Percentiles rank a stretch among this genome's conserved stretches.
Conservation (phyloP, 2,888 invertebrate genomes). For the Iphiclides podalirius region DNA sequence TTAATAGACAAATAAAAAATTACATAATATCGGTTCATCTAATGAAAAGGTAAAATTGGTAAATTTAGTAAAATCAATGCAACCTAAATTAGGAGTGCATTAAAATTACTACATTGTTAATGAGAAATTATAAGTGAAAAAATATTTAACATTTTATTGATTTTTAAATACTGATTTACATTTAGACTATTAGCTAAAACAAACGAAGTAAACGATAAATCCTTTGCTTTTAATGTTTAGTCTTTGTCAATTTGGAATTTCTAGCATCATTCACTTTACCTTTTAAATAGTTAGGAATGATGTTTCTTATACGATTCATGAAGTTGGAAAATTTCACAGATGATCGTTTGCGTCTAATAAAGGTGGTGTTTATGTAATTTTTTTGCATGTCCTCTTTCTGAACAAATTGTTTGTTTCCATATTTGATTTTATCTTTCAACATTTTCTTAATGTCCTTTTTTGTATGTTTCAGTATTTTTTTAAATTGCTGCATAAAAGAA, state of each 20-base stretch:
- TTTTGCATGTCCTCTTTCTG: no score
- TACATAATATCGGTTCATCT: no score
- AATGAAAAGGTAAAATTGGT: no score
- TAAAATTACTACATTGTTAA: no score
- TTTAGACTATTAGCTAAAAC: no score
- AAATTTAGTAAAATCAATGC: no score
- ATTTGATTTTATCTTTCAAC: conserved; percentile 6
- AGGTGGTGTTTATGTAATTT: background rate
- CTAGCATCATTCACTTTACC: conserved; percentile 49
- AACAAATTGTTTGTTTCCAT: background rate
- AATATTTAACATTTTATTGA: no score
- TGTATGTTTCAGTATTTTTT: conserved; percentile 45
- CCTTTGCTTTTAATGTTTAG: conserved; percentile 4
- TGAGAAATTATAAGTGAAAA: no score
- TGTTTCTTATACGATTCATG: conserved; percentile 48
- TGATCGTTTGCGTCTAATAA: conserved; percentile 42
- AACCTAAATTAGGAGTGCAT: no score
- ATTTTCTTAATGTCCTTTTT: conserved; percentile 41
- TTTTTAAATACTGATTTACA: no score
- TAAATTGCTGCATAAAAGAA: conserved; percentile 50
- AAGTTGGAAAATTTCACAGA: conserved; percentile 29
- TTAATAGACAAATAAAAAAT: no score
- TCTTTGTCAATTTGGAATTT: conserved; percentile 25
- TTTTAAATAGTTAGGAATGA: conserved; percentile 55
- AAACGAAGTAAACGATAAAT: no score